Base-by-base conservation (phyloP, 2,888 invertebrate genomes). In the Diachrysia chrysitis region DNA sequence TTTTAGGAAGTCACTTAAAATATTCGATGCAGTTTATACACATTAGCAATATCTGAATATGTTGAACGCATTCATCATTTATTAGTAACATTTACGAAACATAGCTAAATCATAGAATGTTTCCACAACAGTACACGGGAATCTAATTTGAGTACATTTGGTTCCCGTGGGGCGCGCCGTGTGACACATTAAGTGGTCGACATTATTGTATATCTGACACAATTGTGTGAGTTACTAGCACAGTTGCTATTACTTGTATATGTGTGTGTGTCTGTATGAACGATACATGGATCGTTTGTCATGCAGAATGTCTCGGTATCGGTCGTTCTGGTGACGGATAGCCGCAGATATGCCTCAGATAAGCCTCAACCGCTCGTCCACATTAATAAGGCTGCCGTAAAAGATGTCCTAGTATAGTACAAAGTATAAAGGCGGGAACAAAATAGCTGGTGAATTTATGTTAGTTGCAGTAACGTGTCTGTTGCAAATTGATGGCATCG, bases 251-350 rank as follows among this genome's bases (percentile, higher is more conserved):
- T 21, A 4, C 7, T 0, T 54, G 7, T n/a, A 5, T 14, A 4
- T 16, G 25, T 63, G 58, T 58, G 53, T 53, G 58, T 63, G 75
- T 74, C 73, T 60, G 78, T 74, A 62, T 63, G 59, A 63, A 76
- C 78, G 73, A 71, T 67, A 81, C 79, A 73, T 76, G 73, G 76
- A 69, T 80, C 81, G 81, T 81, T 81, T 78, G 81, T 82, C 81
- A 81, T 78, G 73, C 71, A 69, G 64, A 66, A 69, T 76, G 81
- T 78, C 81, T 73, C 81, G 83, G 69, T 82, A 82, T 80, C 81
- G 81, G 66, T 64, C 78, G 72, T 70, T 66, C 56, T 58, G 29
- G 65, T 79, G 81, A 81, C 75, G 72, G 78, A 81, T 81, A 62
- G 78, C 67, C 61, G 58, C 62, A 64, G 78, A 75, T 75, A 75